These are phyloP conservation scores for Cotesia chilonis DNA, from an alignment of 1,140 invertebrate genomes.

Conservation along the genomic window DNA sequence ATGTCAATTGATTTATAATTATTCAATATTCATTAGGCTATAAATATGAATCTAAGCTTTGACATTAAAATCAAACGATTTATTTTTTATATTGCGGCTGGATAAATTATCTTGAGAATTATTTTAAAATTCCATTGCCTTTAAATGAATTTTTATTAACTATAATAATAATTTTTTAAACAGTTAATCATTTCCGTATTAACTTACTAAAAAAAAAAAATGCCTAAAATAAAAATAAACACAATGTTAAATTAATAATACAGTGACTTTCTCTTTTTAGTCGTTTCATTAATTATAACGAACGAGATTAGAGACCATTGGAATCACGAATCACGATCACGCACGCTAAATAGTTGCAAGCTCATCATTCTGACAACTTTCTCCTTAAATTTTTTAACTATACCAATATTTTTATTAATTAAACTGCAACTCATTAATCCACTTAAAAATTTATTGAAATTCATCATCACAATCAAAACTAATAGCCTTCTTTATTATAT, in stretches of 20 bases:
- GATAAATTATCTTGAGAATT: too few relatives aligned
- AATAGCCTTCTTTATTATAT: too few relatives aligned
- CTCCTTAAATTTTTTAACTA: background rate
- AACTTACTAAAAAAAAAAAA: background rate
- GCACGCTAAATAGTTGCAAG: conserved; percentile 26
- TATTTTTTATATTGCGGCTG: too few relatives aligned
- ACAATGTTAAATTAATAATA: conserved; percentile 8
- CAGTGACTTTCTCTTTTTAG: conserved; percentile 30
- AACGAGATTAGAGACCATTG: conserved; percentile 32
- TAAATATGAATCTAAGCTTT: too few relatives aligned
- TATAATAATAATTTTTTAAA: too few relatives aligned
- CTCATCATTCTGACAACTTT: conserved; percentile 30
- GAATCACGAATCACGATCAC: conserved; percentile 13
- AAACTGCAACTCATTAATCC: too few relatives aligned
- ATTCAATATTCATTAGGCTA: background rate
- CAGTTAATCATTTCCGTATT: too few relatives aligned
- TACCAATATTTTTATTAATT: background rate
- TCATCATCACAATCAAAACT: background rate
- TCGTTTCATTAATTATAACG: conserved; percentile 33
- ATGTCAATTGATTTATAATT: conserved; percentile 1
- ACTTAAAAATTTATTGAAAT: background rate
- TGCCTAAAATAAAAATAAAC: background rate
- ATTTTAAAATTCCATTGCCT: too few relatives aligned
- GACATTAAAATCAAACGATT: too few relatives aligned
- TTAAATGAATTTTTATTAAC: too few relatives aligned